Conservation (phyloP, 2,888 invertebrate species). For the Cactoblastis cactorum region DNA sequence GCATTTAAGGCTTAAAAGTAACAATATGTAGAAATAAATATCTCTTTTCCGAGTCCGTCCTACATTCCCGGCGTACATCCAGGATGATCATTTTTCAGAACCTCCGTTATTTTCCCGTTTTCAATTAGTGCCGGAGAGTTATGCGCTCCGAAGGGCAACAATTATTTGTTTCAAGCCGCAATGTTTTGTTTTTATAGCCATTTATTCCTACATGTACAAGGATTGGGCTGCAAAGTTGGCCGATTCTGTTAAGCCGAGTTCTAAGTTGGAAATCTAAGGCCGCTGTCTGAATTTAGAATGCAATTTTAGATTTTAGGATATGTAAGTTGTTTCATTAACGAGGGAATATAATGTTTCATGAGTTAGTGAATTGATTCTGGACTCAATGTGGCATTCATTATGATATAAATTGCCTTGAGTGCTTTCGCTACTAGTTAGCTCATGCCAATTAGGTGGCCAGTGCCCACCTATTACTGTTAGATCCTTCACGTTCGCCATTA, state of each 20-base stretch:
- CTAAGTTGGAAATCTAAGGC: neutral
- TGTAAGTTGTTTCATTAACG: no score
- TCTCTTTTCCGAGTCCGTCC: neutral
- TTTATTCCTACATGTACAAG: constrained; percentile 5
- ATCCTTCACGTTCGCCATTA: no score
- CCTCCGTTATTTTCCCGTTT: constrained; percentile 31
- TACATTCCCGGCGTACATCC: constrained; percentile 14
- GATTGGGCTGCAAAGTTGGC: constrained; percentile 1
- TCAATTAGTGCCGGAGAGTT: constrained; percentile 38
- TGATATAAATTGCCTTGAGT: no score
- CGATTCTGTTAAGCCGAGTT: neutral
- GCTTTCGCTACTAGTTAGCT: no score
- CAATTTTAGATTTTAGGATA: no score
- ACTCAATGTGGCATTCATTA: no score
- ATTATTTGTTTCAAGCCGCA: constrained; percentile 22
- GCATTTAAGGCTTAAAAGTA: neutral
- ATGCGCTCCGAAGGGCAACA: constrained; percentile 28
- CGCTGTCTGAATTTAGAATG: neutral
- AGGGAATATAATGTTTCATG: no score
- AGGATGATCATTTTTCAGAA: constrained; percentile 32
- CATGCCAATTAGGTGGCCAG: no score
- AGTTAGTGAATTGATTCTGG: neutral
- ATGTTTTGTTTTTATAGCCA: constrained; percentile 15
- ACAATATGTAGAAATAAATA: constrained; percentile 9
- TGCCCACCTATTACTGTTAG: no score